Evolutionary conservation across 2,888 invertebrate genomes (phyloP).

Genomic region (Temnothorax rugatulus): DNA sequence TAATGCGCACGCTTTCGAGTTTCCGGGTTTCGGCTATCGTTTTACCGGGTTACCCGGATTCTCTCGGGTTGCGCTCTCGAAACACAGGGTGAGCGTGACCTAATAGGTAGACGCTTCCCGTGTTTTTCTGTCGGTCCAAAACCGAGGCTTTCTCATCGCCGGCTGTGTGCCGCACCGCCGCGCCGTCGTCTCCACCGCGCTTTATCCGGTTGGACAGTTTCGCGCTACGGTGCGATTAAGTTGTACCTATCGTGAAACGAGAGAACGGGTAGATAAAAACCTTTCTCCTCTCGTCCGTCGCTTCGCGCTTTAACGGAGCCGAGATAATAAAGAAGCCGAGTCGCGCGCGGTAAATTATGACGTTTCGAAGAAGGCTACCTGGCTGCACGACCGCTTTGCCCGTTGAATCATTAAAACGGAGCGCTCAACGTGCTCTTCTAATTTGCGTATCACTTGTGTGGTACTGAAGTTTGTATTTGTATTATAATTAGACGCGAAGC

Average conservation of each 20-base stretch:
- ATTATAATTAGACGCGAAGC: constrained; percentile 4
- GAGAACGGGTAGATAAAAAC: constrained; percentile 41
- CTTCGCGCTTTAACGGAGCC: constrained; percentile 50
- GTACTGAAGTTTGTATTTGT: constrained; percentile 20
- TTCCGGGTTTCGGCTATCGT: constrained; percentile 43
- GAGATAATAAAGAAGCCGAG: constrained; percentile 60
- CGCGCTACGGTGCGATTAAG: constrained; percentile 49
- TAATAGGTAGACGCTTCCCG: constrained; percentile 26
- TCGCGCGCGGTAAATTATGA: constrained; percentile 50
- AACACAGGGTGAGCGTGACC: constrained; percentile 1
- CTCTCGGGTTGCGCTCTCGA: constrained; percentile 14
- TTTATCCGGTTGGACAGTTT: constrained; percentile 52
- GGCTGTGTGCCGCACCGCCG: neutral
- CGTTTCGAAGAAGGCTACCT: constrained; percentile 45
- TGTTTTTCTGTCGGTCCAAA: constrained; percentile 37
- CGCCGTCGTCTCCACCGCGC: neutral
- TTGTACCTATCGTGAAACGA: constrained; percentile 44
- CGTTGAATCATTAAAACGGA: constrained; percentile 32
- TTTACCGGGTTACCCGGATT: constrained; percentile 52
- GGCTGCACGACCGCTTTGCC: neutral
- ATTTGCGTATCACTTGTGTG: constrained; percentile 40
- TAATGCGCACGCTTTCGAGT: constrained; percentile 31
- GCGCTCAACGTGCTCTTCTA: constrained; percentile 16
- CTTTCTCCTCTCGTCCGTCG: neutral
- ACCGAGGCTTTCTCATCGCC: constrained; percentile 3